phyloP scores from a whole-genome alignment of 2,797 vertebrate species.

The Melanotaenia nigrans region DNA sequence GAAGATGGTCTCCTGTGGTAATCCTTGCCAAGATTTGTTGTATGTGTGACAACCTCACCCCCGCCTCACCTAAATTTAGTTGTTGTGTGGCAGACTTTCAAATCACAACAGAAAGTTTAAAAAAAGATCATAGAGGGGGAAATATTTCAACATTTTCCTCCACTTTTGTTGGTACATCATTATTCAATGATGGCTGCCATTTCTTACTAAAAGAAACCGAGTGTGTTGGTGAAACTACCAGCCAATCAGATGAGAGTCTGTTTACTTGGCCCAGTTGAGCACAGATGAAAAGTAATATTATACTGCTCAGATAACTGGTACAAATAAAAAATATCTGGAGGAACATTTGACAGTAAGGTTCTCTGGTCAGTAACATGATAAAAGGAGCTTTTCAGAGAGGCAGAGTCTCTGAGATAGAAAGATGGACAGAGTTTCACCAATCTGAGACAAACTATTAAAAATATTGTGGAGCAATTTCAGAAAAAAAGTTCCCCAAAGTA shows the following conservation, averaged over 20 bases:
- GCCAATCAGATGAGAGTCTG: constrained; percentile 32
- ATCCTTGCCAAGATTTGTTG: constrained; percentile 12
- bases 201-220: not conserved
- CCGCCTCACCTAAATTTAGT: constrained; percentile 32
- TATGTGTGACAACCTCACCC: constrained; percentile 35
- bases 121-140: not conserved
- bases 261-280: constrained; percentile 37
- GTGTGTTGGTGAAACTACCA: constrained; percentile 11
- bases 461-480: too few relatives aligned
- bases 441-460: too few relatives aligned
- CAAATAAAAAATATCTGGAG: too few relatives aligned
- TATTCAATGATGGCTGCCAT: constrained; percentile 5
- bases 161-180: not conserved
- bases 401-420: too few relatives aligned
- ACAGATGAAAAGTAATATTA: constrained; percentile 34
- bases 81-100: constrained; percentile 10
- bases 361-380: too few relatives aligned
- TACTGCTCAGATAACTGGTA: not conserved
- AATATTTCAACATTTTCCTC: not conserved
- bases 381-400: too few relatives aligned
- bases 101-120: constrained; percentile 1
- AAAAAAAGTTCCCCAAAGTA: too few relatives aligned
- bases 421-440: too few relatives aligned
- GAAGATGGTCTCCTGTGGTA: constrained; percentile 12
- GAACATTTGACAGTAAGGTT: too few relatives aligned